A percentile compares a stretch with the other conserved stretches of the same genome.
Conservation (phyloP, 2,113 vertebrate genomes). For the Ifrita kowaldi region DNA sequence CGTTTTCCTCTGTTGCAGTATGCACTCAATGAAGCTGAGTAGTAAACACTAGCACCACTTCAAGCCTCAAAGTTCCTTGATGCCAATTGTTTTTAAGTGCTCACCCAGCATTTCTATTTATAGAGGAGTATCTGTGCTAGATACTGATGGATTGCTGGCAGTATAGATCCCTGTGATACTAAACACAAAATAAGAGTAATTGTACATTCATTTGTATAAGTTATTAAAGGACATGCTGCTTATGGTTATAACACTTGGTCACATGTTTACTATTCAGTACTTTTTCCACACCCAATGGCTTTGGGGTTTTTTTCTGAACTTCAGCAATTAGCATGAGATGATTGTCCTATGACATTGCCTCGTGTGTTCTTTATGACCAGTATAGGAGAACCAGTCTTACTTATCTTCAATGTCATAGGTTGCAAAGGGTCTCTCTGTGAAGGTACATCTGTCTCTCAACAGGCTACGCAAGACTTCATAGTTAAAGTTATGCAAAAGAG, state of each 20-base stretch:
- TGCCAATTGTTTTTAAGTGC: neutral
- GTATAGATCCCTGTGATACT: neutral
- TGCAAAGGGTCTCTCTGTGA: neutral
- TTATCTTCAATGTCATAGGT: neutral
- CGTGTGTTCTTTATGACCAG: neutral
- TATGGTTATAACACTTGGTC: neutral
- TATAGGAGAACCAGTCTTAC: neutral
- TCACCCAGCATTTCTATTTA: neutral
- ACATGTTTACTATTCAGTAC: neutral
- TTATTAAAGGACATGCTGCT: neutral
- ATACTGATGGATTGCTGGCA: neutral
- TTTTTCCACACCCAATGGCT: neutral
- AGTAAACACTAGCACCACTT: neutral
- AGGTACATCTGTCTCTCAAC: neutral
- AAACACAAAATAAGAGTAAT: neutral
- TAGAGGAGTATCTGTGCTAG: neutral
- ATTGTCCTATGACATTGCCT: neutral
- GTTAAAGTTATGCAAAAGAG: neutral
- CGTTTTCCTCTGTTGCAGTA: neutral
- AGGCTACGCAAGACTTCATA: neutral
- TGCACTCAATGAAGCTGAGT: neutral
- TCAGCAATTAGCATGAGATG: neutral
- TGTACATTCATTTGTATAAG: neutral
- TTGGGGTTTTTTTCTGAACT: neutral
- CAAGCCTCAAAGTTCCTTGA: neutral